Evolutionary conservation across 2,888 invertebrate species (phyloP).

Genomic region (Catonia carolina): DNA sequence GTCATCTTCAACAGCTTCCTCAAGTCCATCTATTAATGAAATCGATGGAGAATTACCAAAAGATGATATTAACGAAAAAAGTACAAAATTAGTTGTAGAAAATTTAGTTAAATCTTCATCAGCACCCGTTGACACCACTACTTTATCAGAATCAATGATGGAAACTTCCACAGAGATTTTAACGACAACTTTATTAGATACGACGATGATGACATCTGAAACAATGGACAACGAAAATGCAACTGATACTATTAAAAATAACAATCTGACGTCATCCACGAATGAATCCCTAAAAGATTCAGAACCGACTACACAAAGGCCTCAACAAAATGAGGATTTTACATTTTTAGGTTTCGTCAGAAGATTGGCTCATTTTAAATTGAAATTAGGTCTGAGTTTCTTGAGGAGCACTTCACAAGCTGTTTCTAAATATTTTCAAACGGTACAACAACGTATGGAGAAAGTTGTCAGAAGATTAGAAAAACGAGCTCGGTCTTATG

Average conservation of each 20-base stretch:
- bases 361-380: constrained; percentile 60
- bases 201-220: constrained; percentile 19
- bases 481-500: constrained; percentile 22
- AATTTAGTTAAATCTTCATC: not conserved
- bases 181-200: constrained; percentile 8
- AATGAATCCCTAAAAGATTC: constrained; percentile 14
- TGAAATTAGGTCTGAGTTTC: constrained; percentile 59
- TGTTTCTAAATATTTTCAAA: constrained; percentile 56
- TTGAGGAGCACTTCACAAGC: constrained; percentile 61
- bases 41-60: constrained; percentile 32
- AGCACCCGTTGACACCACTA: too few relatives aligned
- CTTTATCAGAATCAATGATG: not conserved
- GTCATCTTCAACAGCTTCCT: too few relatives aligned
- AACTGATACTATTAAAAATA: not conserved
- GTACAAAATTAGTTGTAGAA: constrained; percentile 1
- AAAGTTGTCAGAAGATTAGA: constrained; percentile 33
- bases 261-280: not conserved
- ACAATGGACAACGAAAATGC: constrained; percentile 15
- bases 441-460: constrained; percentile 47
- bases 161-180: constrained; percentile 16
- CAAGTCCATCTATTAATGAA: constrained; percentile 28
- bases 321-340: not conserved
- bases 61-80: constrained; percentile 29
- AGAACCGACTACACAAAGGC: not conserved
- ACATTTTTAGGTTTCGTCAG: constrained; percentile 50